Evolutionary conservation across 2,888 invertebrate species (phyloP).

Genomic region (Seira musarum): DNA sequence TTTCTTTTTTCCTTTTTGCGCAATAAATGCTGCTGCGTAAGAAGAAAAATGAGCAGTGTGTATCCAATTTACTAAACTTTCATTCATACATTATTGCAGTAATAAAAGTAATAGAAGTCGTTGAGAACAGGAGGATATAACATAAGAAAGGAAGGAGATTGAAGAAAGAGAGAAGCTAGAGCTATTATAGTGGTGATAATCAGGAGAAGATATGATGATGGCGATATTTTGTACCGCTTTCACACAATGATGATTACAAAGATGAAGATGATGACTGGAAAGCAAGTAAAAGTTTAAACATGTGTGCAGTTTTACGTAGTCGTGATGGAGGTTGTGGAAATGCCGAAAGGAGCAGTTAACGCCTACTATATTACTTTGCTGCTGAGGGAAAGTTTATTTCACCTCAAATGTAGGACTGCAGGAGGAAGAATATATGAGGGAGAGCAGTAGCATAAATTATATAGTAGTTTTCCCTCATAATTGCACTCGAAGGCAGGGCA

Average conservation of each 20-base stretch:
- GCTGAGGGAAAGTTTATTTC: not conserved
- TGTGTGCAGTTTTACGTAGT: too few relatives aligned
- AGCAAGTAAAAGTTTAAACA: conserved; percentile 6
- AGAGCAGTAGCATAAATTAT: not conserved
- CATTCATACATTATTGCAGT: conserved; percentile 44
- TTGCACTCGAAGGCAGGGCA: not conserved
- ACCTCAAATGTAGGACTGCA: too few relatives aligned
- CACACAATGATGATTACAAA: conserved; percentile 21
- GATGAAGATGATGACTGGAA: conserved; percentile 14
- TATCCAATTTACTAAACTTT: conserved; percentile 53
- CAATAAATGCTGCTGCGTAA: not conserved
- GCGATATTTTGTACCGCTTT: conserved; percentile 1
- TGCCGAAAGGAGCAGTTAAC: not conserved
- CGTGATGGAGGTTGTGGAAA: not conserved
- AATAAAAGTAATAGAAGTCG: conserved; percentile 48
- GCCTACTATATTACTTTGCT: conserved; percentile 1
- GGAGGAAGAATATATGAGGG: too few relatives aligned
- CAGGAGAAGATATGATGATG: conserved; percentile 7
- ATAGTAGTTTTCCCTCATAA: not conserved
- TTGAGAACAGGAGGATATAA: conserved; percentile 22
- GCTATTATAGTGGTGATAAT: conserved; percentile 29
- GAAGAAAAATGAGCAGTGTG: conserved; percentile 39
- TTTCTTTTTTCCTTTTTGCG: not conserved
- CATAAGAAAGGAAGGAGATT: too few relatives aligned
- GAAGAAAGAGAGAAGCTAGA: not conserved